Base-by-base conservation (phyloP, 1,140 invertebrate genomes). In the Camponotus vicinus region DNA sequence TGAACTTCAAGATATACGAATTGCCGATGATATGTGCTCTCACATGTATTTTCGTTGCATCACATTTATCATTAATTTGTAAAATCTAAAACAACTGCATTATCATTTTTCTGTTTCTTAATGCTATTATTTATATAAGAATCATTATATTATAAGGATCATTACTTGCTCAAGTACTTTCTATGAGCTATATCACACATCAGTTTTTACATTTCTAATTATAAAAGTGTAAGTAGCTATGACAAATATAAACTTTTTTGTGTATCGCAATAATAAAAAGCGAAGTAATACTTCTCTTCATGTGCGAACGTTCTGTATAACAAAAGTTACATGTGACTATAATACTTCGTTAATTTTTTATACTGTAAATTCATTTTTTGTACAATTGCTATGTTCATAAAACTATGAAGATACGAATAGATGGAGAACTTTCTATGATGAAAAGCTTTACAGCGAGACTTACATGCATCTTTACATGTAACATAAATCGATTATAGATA, bases 161-260 rank as follows among this genome's bases (percentile, higher is more conserved):
- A 79, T 34, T 55, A 82, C n/a, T 73, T 83, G 79, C 79, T 83
- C 79, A 83, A 83, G 15, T 63, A 75, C 32, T 40, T 83, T 83
- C 69, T 75, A 75, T 13, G 79, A 83, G 79, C 79, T 83, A 73
- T 45, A 73, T 42, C 42, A 27, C 27, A 27, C 27, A 79, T 79
- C 78, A 80, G 78, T 80, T 70, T 83, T 42, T 83, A 73, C 57
- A 80, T 83, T 61, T 61, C 55, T 73, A 83, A 45, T 1, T 13
- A 45, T 70, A 71, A 40, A 40, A 83, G 13, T 15, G 5, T 45
- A 57, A 71, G 76, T 52, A 78, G 2, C 18, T 15, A 45, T 3
- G 27, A 82, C 27, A 61, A 61, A 45, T 21, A 73, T 61, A 61
- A 63, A 73, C 59, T 21, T 1, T 15, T 61, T 82, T 57, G 34